phyloP scores from a whole-genome alignment of 2,113 vertebrate species.

The Anser brachyrhynchus region DNA sequence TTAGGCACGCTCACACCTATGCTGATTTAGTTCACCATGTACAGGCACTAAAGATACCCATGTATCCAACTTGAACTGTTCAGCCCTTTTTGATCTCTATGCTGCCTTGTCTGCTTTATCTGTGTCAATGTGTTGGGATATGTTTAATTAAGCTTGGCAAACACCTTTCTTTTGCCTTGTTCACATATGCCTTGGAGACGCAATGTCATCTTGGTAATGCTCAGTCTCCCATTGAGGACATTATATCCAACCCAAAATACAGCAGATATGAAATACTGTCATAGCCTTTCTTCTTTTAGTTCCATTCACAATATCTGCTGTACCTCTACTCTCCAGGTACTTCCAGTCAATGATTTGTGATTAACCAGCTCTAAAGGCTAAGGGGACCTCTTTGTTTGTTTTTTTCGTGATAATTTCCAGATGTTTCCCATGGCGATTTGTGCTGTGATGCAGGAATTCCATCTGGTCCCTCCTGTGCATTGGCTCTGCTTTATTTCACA shows the following conservation, averaged over 20 bases:
- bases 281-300: not conserved
- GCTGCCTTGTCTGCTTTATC: not conserved
- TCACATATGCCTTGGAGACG: not conserved
- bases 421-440: not conserved
- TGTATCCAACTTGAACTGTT: not conserved
- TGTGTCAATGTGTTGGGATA: not conserved
- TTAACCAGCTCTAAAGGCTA: not conserved
- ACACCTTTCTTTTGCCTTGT: not conserved
- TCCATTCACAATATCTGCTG: not conserved
- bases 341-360: not conserved
- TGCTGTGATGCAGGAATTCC: not conserved
- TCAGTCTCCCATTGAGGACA: not conserved
- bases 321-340: not conserved
- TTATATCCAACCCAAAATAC: not conserved
- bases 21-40: not conserved
- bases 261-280: not conserved
- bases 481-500: not conserved
- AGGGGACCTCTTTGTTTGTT: slow-evolving; percentile 4
- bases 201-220: not conserved
- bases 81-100: not conserved
- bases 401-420: slow-evolving; percentile 46
- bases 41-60: accelerated
- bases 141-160: not conserved
- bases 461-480: not conserved
- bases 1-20: not conserved